Percentiles rank a stretch among this genome's conserved stretches.
These are phyloP conservation scores for Chirona hameri DNA, from an alignment of 2,888 invertebrate species.

Conservation along the genomic window DNA sequence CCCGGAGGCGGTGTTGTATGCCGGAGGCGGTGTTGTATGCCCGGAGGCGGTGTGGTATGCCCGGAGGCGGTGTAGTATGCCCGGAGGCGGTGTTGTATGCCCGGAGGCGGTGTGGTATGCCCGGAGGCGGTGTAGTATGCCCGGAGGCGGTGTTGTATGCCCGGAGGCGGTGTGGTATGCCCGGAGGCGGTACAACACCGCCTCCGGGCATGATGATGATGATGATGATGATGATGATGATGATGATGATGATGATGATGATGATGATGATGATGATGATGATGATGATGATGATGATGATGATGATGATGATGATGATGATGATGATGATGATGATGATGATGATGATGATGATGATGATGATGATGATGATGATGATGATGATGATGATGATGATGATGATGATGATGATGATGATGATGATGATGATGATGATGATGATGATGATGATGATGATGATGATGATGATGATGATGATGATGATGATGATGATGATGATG, in stretches of 20 bases:
- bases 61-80: too few species aligned
- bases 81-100: too few species aligned
- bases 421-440: slow-evolving; percentile 22
- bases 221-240: slow-evolving; percentile 30
- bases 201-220: slow-evolving; percentile 7
- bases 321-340: slow-evolving; percentile 22
- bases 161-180: too few species aligned
- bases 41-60: too few species aligned
- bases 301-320: slow-evolving; percentile 11
- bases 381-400: slow-evolving; percentile 22
- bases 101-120: too few species aligned
- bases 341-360: slow-evolving; percentile 22
- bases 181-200: too few species aligned
- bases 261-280: slow-evolving; percentile 30
- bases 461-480: slow-evolving; percentile 11
- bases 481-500: too few species aligned
- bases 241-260: slow-evolving; percentile 30
- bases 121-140: too few species aligned
- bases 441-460: slow-evolving; percentile 22
- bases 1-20: too few species aligned
- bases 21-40: too few species aligned
- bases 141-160: too few species aligned
- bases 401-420: slow-evolving; percentile 22
- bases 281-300: slow-evolving; percentile 30
- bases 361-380: slow-evolving; percentile 22